Conservation (phyloP, 2,113 vertebrate genomes). For the Ictalurus furcatus region DNA sequence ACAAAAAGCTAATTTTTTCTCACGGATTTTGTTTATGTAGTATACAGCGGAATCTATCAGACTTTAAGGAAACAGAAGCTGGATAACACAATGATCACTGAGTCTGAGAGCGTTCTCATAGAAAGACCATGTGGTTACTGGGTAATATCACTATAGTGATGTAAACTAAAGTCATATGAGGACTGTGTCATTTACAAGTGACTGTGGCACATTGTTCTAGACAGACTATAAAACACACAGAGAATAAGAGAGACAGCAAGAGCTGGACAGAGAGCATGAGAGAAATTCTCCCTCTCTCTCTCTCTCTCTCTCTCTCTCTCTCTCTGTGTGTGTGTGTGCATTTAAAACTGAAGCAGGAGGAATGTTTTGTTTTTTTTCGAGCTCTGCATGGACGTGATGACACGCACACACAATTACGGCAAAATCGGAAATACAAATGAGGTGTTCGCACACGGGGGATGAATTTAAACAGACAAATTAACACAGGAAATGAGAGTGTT, state of each 20-base stretch:
- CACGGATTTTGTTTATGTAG: neutral
- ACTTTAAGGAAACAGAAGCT: neutral
- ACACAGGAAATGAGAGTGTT: constrained; percentile 1
- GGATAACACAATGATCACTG: neutral
- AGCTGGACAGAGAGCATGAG: neutral
- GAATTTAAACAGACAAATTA: constrained; percentile 36
- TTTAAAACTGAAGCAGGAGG: neutral
- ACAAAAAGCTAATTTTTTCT: neutral
- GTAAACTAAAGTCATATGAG: neutral
- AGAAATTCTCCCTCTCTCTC: no score
- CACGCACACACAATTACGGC: neutral
- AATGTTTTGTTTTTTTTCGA: neutral
- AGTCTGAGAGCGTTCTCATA: neutral
- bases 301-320: no score
- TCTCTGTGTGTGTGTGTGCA: neutral
- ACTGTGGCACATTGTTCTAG: constrained; percentile 20
- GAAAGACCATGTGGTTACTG: constrained; percentile 1
- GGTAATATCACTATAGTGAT: neutral
- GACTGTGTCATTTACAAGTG: neutral
- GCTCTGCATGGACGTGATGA: neutral
- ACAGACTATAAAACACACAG: constrained; percentile 1
- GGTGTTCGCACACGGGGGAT: neutral
- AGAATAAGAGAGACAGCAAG: neutral
- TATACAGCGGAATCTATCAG: neutral
- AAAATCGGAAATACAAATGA: neutral